These are phyloP conservation scores for Ceramica pisi DNA, from an alignment of 2,888 invertebrate genomes.

Conservation along the genomic window DNA sequence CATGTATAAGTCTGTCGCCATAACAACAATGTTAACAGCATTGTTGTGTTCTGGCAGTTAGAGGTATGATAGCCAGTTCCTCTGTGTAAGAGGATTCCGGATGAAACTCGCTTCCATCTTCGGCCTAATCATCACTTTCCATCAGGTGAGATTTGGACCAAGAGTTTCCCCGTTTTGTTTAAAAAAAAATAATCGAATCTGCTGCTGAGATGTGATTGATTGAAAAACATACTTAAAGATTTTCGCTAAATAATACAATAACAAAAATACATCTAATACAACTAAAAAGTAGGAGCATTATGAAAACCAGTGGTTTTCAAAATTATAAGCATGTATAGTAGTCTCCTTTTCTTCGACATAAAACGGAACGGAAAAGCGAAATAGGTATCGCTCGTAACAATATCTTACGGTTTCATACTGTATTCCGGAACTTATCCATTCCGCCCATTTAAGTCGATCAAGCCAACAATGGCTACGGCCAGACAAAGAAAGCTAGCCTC, in stretches of 20 bases:
- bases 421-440: conserved; percentile 67
- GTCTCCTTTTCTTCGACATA: conserved; percentile 7
- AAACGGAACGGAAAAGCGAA: conserved; percentile 46
- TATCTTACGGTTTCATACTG: conserved; percentile 61
- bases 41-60: too few species aligned
- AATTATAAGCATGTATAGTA: not conserved
- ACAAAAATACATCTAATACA: too few species aligned
- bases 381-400: conserved; percentile 56
- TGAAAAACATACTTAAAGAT: not conserved
- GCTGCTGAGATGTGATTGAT: not conserved
- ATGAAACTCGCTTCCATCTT: too few species aligned
- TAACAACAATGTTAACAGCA: too few species aligned
- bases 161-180: too few species aligned
- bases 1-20: too few species aligned
- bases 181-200: too few species aligned
- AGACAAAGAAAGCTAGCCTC: conserved; percentile 57
- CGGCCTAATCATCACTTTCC: too few species aligned
- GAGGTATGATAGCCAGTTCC: too few species aligned
- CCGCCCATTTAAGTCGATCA: conserved; percentile 66
- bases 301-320: conserved; percentile 1
- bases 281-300: not conserved
- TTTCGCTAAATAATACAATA: too few species aligned
- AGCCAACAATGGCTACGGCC: conserved; percentile 59
- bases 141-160: too few species aligned
- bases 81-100: too few species aligned